Percentiles rank a stretch among this genome's conserved stretches.
phyloP scores from a whole-genome alignment of 2,797 vertebrate species.

The Monodelphis domestica region DNA sequence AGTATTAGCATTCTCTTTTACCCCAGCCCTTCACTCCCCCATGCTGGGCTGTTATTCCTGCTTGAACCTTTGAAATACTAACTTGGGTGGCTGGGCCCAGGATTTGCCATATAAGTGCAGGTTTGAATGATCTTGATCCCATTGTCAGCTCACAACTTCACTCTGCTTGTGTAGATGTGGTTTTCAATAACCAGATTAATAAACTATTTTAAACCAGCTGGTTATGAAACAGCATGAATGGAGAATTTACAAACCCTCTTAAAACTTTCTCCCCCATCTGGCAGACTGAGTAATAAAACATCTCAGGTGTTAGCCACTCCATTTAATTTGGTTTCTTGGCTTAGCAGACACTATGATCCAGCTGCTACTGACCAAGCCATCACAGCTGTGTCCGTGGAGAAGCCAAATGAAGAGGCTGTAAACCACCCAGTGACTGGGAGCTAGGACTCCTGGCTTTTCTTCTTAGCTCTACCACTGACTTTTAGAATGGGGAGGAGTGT shows the following conservation, averaged over 20 bases:
- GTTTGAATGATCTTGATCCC: background rate
- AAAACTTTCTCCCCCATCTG: conserved; percentile 51
- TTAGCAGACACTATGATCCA: conserved; percentile 12
- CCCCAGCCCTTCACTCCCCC: background rate
- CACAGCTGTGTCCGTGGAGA: accelerated
- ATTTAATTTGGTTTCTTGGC: conserved; percentile 26
- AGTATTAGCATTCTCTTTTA: background rate
- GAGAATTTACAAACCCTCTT: conserved; percentile 37
- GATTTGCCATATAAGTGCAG: background rate
- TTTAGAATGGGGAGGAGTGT: background rate
- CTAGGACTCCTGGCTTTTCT: background rate
- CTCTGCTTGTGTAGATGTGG: background rate
- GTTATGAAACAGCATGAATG: conserved; percentile 34
- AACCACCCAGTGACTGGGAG: background rate
- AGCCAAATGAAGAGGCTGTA: background rate
- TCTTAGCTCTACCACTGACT: background rate
- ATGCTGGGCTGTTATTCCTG: background rate
- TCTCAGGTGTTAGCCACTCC: conserved; percentile 39
- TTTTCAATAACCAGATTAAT: background rate
- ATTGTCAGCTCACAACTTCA: background rate
- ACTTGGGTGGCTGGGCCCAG: background rate
- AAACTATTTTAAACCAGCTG: conserved; percentile 6
- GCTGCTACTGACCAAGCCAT: background rate
- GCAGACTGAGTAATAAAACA: conserved; percentile 32
- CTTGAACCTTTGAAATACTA: background rate